Evolutionary conservation across 37 sponge, comb jelly and placozoan species (phyloP), one percentile per base, ranked within the genome.

Genomic region (Haliclona indistincta): DNA sequence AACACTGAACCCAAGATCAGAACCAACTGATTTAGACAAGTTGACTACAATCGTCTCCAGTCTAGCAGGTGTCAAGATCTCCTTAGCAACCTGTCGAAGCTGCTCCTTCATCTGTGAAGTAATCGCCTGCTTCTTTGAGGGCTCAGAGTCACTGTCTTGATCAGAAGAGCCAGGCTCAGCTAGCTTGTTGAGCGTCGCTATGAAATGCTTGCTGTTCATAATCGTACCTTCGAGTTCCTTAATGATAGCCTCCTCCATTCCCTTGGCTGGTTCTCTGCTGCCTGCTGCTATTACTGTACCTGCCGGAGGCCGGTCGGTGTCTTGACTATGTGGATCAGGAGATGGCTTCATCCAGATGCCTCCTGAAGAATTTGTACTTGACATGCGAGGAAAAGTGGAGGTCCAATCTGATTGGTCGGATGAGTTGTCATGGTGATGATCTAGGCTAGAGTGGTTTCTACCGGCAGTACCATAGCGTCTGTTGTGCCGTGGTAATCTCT

Each of bases 1-100:
- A 0, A 93, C 64, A 60, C 89, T 88, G 71, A 93, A 88, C 2
- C 94, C 94, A 73, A 93, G 81, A 39, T 81, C 83, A 22, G 68
- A 54, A 13, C 69, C 91, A 23, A 37, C 26, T 19, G 37, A 19
- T 2, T 86, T 80, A 4, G 88, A 79, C 13, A 67, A 70, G 10
- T 88, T 81, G 3, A 70, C 80, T 4, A 60, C n/a, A n/a, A n/a
- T n/a, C n/a, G n/a, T n/a, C n/a, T 20, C 15, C 4, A 25, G 45
- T 39, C 32, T 35, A 38, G 20, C 22, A n/a, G n/a, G n/a, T n/a
- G n/a, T n/a, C n/a, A n/a, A n/a, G n/a, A n/a, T n/a, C n/a, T n/a
- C n/a, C n/a, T n/a, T n/a, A n/a, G n/a, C n/a, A n/a, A n/a, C n/a
- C n/a, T n/a, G n/a, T n/a, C n/a, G n/a, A n/a, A n/a, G n/a, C n/a